A percentile compares a stretch with the other conserved stretches of the same genome.
These are phyloP conservation scores for Ochropleura leucogaster DNA, from an alignment of 2,888 invertebrate genomes.

Conservation along the genomic window DNA sequence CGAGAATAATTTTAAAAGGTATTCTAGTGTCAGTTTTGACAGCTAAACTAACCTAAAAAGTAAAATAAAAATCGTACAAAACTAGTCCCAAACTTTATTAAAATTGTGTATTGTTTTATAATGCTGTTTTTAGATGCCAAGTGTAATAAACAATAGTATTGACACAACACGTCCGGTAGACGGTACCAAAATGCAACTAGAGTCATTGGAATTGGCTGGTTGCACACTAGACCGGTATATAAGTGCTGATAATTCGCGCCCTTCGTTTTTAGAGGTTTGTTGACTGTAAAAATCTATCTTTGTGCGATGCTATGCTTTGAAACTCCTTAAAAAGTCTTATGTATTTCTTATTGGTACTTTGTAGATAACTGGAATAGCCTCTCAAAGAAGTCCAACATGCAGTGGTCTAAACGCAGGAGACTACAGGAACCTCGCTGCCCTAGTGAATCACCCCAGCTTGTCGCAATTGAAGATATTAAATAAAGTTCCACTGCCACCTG, in stretches of 20 bases:
- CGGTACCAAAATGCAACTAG: conserved; percentile 89
- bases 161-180: conserved; percentile 78
- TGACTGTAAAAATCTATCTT: conserved; percentile 3
- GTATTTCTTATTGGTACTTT: conserved; percentile 46
- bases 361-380: conserved; percentile 92
- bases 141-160: conserved; percentile 78
- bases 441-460: conserved; percentile 93
- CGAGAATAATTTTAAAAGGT: conserved; percentile 53
- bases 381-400: conserved; percentile 94
- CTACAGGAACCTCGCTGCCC: conserved; percentile 95
- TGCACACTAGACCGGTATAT: conserved; percentile 95
- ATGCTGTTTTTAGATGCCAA: conserved; percentile 85
- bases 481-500: conserved; percentile 97
- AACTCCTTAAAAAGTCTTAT: background rate
- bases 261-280: conserved; percentile 92
- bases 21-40: conserved; percentile 62
- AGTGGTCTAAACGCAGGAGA: conserved; percentile 98
- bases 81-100: conserved; percentile 60
- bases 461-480: conserved; percentile 95
- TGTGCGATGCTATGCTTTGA: background rate
- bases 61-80: conserved; percentile 56
- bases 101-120: conserved; percentile 63
- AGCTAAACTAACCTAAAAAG: conserved; percentile 71
- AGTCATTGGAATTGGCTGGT: conserved; percentile 94
- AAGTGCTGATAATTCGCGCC: conserved; percentile 92